Evolutionary conservation across 2,888 invertebrate genomes (phyloP), one percentile per base, ranked within the genome.

Genomic region (Melanostoma scalare): DNA sequence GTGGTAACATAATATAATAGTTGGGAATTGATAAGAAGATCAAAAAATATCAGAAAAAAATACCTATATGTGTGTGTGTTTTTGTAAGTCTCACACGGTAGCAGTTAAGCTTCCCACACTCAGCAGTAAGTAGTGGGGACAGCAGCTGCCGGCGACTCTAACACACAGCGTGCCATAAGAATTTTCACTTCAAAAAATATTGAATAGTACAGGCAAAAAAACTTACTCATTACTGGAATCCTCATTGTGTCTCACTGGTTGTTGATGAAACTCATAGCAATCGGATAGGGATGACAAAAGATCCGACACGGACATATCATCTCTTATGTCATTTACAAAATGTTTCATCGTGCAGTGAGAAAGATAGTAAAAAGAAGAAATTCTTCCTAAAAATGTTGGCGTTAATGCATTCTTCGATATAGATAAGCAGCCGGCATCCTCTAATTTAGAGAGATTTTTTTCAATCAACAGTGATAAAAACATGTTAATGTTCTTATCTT

Each of bases 231-330:
- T 99, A 52, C 96, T 93, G 80, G 95, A 92, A 89, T 99, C 99
- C 91, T 99, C 99, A 89, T 99, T 99, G 90, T 99, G 99, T 65
- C 99, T 93, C 2, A 99, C 99, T 0, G 99, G 99, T 86, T 99
- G 93, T 87, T 98, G 96, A 75, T 95, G 94, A 89, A 98, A 97
- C 88, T 99, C 99, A 86, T 97, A 94, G 1, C 96, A 95, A 89
- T 97, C 95, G 38, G 96, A 94, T 89, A 99, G 92, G 4, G 97
- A 93, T 42, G 94, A 92, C 50, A 99, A 90, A 69, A 98, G 92
- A 20, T 96, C 94, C 72, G 96, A 94, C 0, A 96, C 90, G 33
- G 93, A 92, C 88, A 95, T 92, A 81, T 94, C 93, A 0, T 93
- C 90, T n/a, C 92, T 91, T 55, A 99, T 90, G 38, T 93, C 92